Base-by-base conservation (phyloP, 2,888 invertebrate genomes). In the Laothoe populi region DNA sequence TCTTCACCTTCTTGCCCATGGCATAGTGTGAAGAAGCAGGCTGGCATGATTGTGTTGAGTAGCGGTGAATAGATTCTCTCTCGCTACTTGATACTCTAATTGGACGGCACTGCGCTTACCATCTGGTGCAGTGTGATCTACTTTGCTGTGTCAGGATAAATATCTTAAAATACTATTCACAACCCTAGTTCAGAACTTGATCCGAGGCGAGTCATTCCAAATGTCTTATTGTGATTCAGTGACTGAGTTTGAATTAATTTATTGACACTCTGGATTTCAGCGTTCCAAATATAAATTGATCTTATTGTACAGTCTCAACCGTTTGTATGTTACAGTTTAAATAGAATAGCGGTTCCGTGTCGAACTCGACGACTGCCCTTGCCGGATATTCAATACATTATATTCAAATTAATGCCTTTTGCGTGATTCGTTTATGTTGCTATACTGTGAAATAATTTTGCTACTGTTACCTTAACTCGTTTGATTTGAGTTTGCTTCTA, bases 341-440 rank as follows among this genome's bases (percentile, higher is more conserved):
- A 53, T 19, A 31, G 53, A 53, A 53, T 53, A 35, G 35, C 53
- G 53, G 53, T 53, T 10, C 11, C 35, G 19, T 38, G 53, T 53
- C 53, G 53, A 53, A 53, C 48, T 44, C 53, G 53, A 53, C 10
- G 49, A 4, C 19, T 35, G 35, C 53, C 38, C 46, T 53, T 53
- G 53, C 53, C 53, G 53, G 53, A 53, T 53, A 53, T 53, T 53
- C 31, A 53, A 53, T 53, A 53, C 53, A 53, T 53, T 53, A 53
- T 53, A 53, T 53, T 53, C 53, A 53, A 53, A 53, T 53, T 19
- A 10, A 35, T 35, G 53, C 53, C 53, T 35, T 53, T 53, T 53
- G 53, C 53, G 35, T 35, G 53, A 53, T 53, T 53, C 11, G 19
- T 48, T 48, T 26, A 53, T 31, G 16, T 2, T 16, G 5, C 5